These are phyloP conservation scores for Pseudomyrmex gracilis DNA, from an alignment of 1,140 invertebrate genomes.

Conservation along the genomic window DNA sequence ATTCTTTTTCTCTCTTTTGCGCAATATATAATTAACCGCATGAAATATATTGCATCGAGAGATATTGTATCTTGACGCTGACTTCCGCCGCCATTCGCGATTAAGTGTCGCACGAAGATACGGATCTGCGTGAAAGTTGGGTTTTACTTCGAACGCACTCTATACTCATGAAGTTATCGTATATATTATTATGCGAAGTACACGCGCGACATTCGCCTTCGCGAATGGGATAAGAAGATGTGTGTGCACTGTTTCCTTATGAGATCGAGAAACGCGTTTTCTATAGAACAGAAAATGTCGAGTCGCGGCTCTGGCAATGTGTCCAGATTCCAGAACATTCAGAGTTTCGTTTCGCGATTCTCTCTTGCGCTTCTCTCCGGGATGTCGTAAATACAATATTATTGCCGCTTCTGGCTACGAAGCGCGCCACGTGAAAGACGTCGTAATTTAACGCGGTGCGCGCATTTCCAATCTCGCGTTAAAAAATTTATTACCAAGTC, in stretches of 20 bases:
- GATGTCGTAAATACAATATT: constrained; percentile 39
- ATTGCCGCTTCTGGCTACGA: background rate
- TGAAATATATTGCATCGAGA: background rate
- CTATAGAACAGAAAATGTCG: background rate
- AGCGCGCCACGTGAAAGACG: background rate
- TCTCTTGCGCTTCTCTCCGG: background rate
- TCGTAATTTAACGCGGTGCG: background rate
- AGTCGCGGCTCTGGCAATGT: background rate
- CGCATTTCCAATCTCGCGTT: background rate
- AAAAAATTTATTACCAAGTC: constrained; percentile 13
- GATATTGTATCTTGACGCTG: background rate
- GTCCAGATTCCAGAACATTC: constrained; percentile 23
- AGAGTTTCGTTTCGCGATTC: constrained; percentile 3
- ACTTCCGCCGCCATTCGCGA: constrained; percentile 16
- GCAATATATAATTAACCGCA: background rate
- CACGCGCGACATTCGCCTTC: constrained; percentile 1
- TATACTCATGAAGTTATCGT: background rate
- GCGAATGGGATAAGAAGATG: constrained; percentile 13
- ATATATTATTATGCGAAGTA: constrained; percentile 17
- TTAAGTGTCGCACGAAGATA: background rate
- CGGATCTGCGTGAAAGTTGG: background rate
- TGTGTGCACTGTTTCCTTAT: constrained; percentile 21
- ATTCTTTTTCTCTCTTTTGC: background rate
- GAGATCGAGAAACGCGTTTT: background rate
- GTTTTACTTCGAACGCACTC: background rate